A percentile compares a stretch with the other conserved stretches of the same genome.
Conservation (phyloP, 2,797 vertebrate species). For the Sarcophilus harrisii region DNA sequence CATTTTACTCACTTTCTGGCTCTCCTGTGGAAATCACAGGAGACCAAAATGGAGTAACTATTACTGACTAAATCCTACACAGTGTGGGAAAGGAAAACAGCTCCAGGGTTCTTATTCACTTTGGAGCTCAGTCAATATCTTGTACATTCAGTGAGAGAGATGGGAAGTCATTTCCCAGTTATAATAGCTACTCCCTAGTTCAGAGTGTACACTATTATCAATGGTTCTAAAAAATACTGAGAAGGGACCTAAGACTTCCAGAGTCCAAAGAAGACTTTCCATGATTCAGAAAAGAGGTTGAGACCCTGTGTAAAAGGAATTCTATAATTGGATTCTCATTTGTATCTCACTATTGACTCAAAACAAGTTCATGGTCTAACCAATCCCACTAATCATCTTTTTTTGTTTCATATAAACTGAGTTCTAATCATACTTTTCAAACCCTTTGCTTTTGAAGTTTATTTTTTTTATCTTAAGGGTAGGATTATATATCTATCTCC, state of each 20-base stretch:
- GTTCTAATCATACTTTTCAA: neutral
- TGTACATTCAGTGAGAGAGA: neutral
- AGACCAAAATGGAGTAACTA: neutral
- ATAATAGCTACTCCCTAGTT: neutral
- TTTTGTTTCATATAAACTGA: neutral
- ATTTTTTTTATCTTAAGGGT: neutral
- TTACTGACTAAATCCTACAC: neutral
- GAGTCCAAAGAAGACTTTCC: no score
- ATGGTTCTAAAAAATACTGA: neutral
- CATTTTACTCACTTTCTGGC: constrained; percentile 13
- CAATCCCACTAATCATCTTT: neutral
- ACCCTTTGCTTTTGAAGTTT: neutral
- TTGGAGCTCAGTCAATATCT: constrained; percentile 5
- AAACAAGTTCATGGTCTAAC: neutral
- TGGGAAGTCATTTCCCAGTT: constrained; percentile 21
- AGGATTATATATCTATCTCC: neutral
- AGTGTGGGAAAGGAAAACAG: constrained; percentile 40
- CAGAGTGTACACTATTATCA: neutral
- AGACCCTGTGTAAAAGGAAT: neutral
- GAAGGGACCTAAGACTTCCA: neutral
- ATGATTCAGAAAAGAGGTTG: neutral
- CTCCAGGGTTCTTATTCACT: constrained; percentile 2
- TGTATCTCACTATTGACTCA: neutral
- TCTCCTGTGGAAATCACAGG: neutral
- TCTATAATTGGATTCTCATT: neutral